phyloP scores from a whole-genome alignment of 92 coral and sea anemone species.

The Siderastrea radians region DNA sequence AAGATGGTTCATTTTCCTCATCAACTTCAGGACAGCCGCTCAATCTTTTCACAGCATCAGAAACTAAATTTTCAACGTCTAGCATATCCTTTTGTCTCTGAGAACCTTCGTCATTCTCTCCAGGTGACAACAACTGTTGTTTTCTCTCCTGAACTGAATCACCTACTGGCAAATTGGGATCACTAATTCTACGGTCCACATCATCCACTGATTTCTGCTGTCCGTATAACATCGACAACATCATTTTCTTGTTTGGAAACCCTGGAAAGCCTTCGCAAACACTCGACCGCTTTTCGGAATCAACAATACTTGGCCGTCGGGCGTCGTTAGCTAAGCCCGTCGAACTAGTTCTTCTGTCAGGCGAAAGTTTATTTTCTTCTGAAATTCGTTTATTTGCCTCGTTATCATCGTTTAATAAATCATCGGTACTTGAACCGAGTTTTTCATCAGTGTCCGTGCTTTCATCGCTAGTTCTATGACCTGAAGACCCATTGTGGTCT shows the following conservation, averaged over 20 bases:
- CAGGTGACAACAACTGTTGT: conserved; percentile 63
- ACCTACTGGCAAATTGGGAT: conserved; percentile 48
- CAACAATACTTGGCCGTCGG: conserved; percentile 36
- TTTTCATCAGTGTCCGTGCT: conserved; percentile 46
- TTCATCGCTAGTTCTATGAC: conserved; percentile 57
- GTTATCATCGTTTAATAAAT: conserved; percentile 39
- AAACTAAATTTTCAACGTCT: conserved; percentile 56
- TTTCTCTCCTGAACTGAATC: conserved; percentile 76
- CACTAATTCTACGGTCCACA: conserved; percentile 64
- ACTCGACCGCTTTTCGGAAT: conserved; percentile 75
- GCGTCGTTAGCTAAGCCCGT: conserved; percentile 15
- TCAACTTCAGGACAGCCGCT: conserved; percentile 72
- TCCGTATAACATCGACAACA: conserved; percentile 91
- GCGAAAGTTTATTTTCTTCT: conserved; percentile 23
- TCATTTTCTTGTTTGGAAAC: conserved; percentile 88
- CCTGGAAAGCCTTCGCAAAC: conserved; percentile 88
- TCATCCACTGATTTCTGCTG: conserved; percentile 90
- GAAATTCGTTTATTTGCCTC: conserved; percentile 1
- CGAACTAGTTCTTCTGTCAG: conserved; percentile 31
- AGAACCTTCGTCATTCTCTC: conserved; percentile 62
- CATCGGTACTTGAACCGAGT: conserved; percentile 52
- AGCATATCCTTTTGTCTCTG: conserved; percentile 43
- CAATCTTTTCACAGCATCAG: conserved; percentile 78
- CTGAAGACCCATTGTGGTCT: conserved; percentile 46
- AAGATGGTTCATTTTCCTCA: conserved; percentile 64